Base-by-base conservation (phyloP, 2,888 invertebrate species). In the Volucella zonaria region DNA sequence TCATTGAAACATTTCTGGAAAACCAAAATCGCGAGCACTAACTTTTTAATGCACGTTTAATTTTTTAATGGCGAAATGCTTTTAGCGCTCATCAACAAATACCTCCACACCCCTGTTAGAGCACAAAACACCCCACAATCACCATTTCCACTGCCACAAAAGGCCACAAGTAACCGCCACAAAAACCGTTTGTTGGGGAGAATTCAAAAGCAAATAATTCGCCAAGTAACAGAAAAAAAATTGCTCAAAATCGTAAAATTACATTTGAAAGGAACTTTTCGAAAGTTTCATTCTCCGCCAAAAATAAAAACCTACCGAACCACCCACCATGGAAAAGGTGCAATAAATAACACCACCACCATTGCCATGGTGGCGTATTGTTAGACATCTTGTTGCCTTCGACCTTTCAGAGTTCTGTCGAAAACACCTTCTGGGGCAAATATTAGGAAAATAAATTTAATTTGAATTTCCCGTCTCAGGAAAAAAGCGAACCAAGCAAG, bases 41-140 rank as follows among this genome's bases (percentile, higher is more conserved):
- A 88, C 88, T 88, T 88, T 87, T 88, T 88, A 88, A 88, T 88
- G 88, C 80, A 88, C 85, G 86, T 88, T 88, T 88, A 88, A 88
- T 88, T 88, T 88, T 87, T 88, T 88, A 88, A 88, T 88, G 88
- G 87, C 87, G 59, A 87, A 87, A 87, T 87, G 87, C 87, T 87
- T 87, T 87, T 86, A 87, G 83, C 79, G 75, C 78, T 79, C 81
- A 77, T 85, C 80, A 73, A 42, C 79, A 70, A 62, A 42, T 68
- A 43, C 66, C 74, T 31, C 52, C 59, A 31, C 18, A 58, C 49
- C 9, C 31, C 31, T 68, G 11, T 42, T 51, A n/a, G 56, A 15
- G 38, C 1, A 56, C 14, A 61, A 11, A 12, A 15, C 64, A 51
- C 45, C 31, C 12, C 12, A 49, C 31, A 31, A 31, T 6, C 31